Conservation (phyloP, 37 sponge, comb jelly and placozoan genomes). For the Beroe forskalii region DNA sequence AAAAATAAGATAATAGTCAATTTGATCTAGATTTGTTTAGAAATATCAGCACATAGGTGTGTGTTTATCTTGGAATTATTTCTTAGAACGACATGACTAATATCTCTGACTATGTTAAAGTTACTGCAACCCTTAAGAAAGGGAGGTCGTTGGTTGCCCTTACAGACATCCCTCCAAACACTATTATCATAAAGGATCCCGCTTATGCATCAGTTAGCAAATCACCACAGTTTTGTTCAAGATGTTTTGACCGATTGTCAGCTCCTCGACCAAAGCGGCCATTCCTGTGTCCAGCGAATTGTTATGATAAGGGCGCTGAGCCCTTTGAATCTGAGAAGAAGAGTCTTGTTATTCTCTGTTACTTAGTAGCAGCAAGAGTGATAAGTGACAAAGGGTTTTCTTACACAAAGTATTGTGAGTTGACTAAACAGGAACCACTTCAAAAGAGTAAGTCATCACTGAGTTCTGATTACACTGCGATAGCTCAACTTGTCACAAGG, state of each 20-base stretch:
- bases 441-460: background rate
- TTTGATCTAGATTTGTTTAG: no score
- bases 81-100: background rate
- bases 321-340: background rate
- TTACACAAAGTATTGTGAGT: background rate
- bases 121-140: background rate
- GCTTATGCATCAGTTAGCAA: conserved; percentile 31
- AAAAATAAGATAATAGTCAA: no score
- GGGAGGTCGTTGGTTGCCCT: background rate
- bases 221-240: background rate
- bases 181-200: background rate
- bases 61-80: no score
- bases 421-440: background rate
- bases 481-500: background rate
- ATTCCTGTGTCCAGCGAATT: background rate
- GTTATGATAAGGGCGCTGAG: background rate
- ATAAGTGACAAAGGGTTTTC: background rate
- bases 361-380: background rate
- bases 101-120: background rate
- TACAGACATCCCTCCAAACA: conserved; percentile 1
- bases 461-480: background rate
- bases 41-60: no score
- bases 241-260: background rate
- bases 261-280: background rate
- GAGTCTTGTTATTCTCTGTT: conserved; percentile 46